Evolutionary conservation across 2,888 invertebrate species (phyloP).

Genomic region (Vesta saturnalis): DNA sequence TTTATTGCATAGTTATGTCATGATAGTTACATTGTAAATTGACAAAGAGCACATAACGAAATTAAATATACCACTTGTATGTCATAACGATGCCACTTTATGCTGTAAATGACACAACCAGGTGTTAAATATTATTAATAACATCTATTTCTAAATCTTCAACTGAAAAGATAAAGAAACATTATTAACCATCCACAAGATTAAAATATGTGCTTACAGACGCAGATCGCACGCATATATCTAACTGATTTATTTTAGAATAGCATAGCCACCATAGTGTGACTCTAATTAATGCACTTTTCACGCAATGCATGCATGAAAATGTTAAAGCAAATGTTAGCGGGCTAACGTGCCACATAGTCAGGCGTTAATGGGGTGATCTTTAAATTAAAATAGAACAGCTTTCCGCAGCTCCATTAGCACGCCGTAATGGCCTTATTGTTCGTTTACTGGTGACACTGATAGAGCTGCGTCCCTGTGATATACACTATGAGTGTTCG

Average conservation of each 20-base stretch:
- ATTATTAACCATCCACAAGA: conserved; percentile 53
- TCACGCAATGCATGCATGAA: conserved; percentile 33
- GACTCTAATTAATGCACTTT: conserved; percentile 52
- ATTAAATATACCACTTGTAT: neutral
- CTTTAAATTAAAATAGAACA: conserved; percentile 48
- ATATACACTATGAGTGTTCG: conserved; percentile 42
- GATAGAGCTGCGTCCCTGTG: conserved; percentile 46
- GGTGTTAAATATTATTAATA: conserved; percentile 49
- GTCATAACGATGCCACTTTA: neutral
- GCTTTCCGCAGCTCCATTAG: conserved; percentile 49
- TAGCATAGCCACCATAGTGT: conserved; percentile 48
- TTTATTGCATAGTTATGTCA: conserved; percentile 11
- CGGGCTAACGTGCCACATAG: conserved; percentile 39
- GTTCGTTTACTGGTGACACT: conserved; percentile 44
- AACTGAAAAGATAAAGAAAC: conserved; percentile 47
- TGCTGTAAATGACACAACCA: neutral
- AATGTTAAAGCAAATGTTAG: conserved; percentile 43
- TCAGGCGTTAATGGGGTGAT: conserved; percentile 38
- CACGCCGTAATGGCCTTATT: conserved; percentile 50
- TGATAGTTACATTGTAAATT: neutral
- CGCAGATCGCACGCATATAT: conserved; percentile 52
- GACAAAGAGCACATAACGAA: neutral
- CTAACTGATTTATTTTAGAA: conserved; percentile 51
- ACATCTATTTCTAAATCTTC: conserved; percentile 41
- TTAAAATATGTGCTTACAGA: conserved; percentile 49